Evolutionary conservation across 2,797 vertebrate genomes (phyloP), one percentile per base, ranked within the genome.

Genomic region (Cichlasoma orientale): DNA sequence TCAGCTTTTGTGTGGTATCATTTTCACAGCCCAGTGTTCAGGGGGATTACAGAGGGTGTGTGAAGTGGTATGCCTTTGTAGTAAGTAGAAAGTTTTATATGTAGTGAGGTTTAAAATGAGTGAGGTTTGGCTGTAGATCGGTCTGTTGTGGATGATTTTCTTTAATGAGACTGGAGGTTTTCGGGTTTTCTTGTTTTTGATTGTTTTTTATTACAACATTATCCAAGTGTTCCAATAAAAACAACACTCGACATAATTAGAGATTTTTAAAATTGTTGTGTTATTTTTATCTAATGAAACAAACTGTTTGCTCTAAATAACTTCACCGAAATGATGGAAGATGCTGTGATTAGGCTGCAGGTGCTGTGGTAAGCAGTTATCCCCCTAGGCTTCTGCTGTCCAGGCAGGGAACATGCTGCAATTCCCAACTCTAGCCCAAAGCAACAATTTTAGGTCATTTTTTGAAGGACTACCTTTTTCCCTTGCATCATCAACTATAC

Each of bases 381-480:
- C 69, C n/a, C 74, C 81, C 27, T 72, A 69, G 78, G 84, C 73
- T 59, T 86, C 71, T 54, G 52, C 68, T 54, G 75, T 77, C 68
- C 54, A 82, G 56, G 54, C 61, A 82, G 33, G 74, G 77, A 84
- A 81, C 71, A 56, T 76, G 57, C 63, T 56, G 68, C 66, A 76
- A 86, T 82, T 82, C 77, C 54, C 38, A 86, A 72, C 27, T 61
- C 19, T 53, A 55, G 80, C 83, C 89, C 56, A 63, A 58, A 87
- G 89, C 78, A 72, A 66, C 72, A 79, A 79, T 84, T 87, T 82
- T 69, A 86, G 84, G 85, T 83, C 79, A 81, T 56, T 54, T 77
- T 82, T 66, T 86, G 68, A 90, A 86, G 86, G 79, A 80, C 82
- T 72, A 21, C 41, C 72, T 77, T 27, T 59, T 78, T 61, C 72